phyloP scores from a whole-genome alignment of 2,113 vertebrate genomes.

The Glaucomys volans region DNA sequence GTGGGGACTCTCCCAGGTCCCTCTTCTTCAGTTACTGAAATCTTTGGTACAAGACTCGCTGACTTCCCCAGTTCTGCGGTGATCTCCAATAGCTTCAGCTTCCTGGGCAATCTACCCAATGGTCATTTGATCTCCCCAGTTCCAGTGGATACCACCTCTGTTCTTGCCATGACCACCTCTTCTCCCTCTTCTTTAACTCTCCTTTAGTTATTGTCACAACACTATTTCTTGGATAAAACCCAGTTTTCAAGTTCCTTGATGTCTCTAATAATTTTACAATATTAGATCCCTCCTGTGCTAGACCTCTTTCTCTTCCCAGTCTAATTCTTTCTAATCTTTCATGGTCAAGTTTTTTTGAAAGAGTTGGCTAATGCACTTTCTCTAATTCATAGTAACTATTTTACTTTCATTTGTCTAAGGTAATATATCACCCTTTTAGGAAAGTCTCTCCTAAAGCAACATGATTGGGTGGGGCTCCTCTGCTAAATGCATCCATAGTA shows the following conservation, averaged over 20 bases:
- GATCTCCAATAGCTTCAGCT: neutral
- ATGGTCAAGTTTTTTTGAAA: neutral
- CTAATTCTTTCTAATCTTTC: neutral
- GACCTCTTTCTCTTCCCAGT: neutral
- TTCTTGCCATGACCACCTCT: neutral
- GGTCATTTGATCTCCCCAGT: neutral
- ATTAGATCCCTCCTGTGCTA: neutral
- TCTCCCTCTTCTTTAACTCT: neutral
- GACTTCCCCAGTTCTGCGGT: neutral
- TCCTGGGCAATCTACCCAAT: neutral
- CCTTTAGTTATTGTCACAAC: neutral
- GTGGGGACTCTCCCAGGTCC: neutral
- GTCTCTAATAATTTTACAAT: neutral
- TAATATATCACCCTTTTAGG: neutral
- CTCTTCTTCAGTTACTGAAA: neutral
- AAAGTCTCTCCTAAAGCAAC: neutral
- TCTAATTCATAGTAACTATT: neutral
- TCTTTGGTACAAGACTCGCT: neutral
- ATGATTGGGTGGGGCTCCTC: fast-evolving
- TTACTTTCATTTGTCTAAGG: neutral
- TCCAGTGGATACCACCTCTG: fast-evolving
- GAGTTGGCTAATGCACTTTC: neutral
- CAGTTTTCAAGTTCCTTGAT: neutral
- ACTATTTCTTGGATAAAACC: neutral
- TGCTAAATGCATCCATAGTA: fast-evolving